These are phyloP conservation scores for Hydrotaea diabolus DNA, from an alignment of 2,888 invertebrate species.

Conservation along the genomic window DNA sequence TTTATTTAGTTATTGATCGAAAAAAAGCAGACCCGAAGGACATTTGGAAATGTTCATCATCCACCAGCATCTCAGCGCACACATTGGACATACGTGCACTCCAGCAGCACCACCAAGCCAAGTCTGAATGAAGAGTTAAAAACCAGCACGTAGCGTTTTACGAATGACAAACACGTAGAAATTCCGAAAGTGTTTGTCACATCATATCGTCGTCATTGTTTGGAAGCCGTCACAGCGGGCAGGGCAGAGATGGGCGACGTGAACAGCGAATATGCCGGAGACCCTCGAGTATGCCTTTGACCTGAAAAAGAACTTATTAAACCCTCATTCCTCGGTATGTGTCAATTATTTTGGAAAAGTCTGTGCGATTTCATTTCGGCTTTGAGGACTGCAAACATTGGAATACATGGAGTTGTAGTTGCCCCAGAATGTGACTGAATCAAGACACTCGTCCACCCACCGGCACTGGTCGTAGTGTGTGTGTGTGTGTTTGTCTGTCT, in stretches of 20 bases:
- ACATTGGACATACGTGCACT: slow-evolving; percentile 18
- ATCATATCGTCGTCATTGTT: slow-evolving; percentile 54
- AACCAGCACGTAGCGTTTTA: slow-evolving; percentile 63
- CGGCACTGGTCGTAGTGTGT: not conserved
- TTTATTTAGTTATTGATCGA: slow-evolving; percentile 67
- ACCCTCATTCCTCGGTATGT: not conserved
- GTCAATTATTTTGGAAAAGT: not conserved
- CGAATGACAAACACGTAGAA: slow-evolving; percentile 64
- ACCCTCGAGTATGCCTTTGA: not conserved
- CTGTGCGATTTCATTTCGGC: too few species aligned
- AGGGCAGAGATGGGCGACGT: not conserved
- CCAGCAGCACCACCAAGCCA: not conserved
- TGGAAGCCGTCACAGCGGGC: not conserved
- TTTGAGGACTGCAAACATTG: too few species aligned
- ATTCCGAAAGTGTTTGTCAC: slow-evolving; percentile 65
- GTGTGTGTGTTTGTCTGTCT: too few species aligned
- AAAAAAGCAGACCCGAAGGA: slow-evolving; percentile 55
- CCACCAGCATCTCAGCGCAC: not conserved
- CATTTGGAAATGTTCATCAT: slow-evolving; percentile 45
- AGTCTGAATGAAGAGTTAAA: slow-evolving; percentile 50
- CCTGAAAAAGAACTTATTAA: not conserved
- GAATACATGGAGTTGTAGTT: not conserved
- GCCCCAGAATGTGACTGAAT: not conserved
- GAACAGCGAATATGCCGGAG: not conserved
- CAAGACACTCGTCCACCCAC: slow-evolving; percentile 1